phyloP scores from a whole-genome alignment of 1,140 invertebrate species.

The Dinothrombium tinctorium region DNA sequence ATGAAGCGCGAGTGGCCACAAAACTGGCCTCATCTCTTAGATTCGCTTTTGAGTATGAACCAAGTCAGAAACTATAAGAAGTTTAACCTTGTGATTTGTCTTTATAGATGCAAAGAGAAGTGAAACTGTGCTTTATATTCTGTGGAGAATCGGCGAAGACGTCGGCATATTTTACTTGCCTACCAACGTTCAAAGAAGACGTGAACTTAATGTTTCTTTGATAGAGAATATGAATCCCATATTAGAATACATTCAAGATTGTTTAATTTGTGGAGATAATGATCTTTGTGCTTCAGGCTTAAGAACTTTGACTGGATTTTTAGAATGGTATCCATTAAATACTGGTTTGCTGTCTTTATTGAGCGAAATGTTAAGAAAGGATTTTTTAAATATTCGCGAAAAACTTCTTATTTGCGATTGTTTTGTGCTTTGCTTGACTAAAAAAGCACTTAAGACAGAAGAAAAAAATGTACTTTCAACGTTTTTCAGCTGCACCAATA shows the following conservation, averaged over 20 bases:
- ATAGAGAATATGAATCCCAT: background rate
- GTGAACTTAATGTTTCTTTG: slow-evolving; percentile 7
- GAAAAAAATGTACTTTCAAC: too few relatives aligned
- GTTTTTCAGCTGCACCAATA: too few relatives aligned
- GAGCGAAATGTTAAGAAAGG: background rate
- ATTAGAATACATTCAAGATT: slow-evolving; percentile 17
- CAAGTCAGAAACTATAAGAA: too few relatives aligned
- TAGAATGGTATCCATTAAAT: slow-evolving; percentile 67
- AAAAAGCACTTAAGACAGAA: too few relatives aligned
- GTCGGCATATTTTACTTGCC: slow-evolving; percentile 46
- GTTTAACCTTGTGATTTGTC: too few relatives aligned
- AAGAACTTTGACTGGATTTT: slow-evolving; percentile 54
- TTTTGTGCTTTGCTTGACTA: too few relatives aligned
- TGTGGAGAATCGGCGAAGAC: slow-evolving; percentile 65
- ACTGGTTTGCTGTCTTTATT: slow-evolving; percentile 17
- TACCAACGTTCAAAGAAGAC: background rate
- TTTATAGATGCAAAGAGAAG: too few relatives aligned
- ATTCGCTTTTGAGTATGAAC: too few relatives aligned
- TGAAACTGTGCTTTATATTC: slow-evolving; percentile 59
- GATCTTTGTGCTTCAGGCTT: slow-evolving; percentile 19
- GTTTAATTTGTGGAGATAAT: slow-evolving; percentile 5
- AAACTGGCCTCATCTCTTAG: slow-evolving; percentile 56
- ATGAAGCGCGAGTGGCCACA: slow-evolving; percentile 87
- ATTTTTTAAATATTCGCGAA: background rate
- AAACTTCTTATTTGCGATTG: background rate